phyloP scores from a whole-genome alignment of 2,797 vertebrate species.

The Cyclura pinguis region DNA sequence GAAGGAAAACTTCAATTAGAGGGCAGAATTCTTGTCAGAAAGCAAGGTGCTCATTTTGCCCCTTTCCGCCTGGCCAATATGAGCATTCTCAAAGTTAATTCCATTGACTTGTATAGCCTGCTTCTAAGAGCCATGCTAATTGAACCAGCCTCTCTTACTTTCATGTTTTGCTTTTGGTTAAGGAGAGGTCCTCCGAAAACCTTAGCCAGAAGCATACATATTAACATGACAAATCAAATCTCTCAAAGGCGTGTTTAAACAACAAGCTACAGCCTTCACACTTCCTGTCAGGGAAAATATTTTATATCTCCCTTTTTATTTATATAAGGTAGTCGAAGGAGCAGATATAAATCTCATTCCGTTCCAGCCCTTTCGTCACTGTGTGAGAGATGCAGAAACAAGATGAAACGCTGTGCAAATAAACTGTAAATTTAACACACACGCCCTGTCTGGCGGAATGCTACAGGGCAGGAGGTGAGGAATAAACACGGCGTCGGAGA shows the following conservation, averaged over 20 bases:
- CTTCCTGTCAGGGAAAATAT: constrained; percentile 70
- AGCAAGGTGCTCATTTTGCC: too few relatives aligned
- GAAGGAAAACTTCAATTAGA: too few relatives aligned
- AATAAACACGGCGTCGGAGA: neutral
- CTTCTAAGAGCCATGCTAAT: neutral
- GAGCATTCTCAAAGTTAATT: too few relatives aligned
- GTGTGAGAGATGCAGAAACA: constrained; percentile 59
- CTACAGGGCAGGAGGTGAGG: constrained; percentile 45
- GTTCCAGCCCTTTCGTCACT: constrained; percentile 61
- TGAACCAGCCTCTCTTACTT: neutral
- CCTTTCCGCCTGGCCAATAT: too few relatives aligned
- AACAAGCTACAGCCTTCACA: constrained; percentile 63
- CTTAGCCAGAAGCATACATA: constrained; percentile 31
- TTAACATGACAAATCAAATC: constrained; percentile 67
- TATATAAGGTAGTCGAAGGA: constrained; percentile 61
- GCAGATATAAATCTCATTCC: constrained; percentile 64
- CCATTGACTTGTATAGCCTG: neutral
- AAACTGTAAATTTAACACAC: constrained; percentile 65
- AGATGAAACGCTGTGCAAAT: constrained; percentile 69
- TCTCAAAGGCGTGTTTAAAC: constrained; percentile 71
- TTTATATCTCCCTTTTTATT: constrained; percentile 68
- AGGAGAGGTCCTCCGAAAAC: constrained; percentile 39
- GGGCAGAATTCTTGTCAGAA: too few relatives aligned
- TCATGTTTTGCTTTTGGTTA: constrained; percentile 36
- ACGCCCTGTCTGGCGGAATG: constrained; percentile 49